These are phyloP conservation scores for Brachypterus glaber DNA, from an alignment of 2,888 invertebrate genomes.

Conservation along the genomic window DNA sequence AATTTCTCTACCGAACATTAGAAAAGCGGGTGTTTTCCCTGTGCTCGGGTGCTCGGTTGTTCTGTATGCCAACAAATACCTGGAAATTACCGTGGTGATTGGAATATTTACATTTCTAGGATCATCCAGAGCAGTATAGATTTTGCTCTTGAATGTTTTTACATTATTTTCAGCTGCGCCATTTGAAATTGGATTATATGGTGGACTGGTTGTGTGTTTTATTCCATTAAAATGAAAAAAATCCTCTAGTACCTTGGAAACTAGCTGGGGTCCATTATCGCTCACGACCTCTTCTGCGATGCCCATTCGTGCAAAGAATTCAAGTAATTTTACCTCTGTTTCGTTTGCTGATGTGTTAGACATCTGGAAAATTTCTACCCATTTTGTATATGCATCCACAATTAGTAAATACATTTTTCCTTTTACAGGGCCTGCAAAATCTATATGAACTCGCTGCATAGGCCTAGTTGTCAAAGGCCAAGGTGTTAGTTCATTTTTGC, in stretches of 20 bases:
- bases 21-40: too few relatives aligned
- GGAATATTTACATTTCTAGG: too few relatives aligned
- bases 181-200: constrained; percentile 10
- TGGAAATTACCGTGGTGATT: too few relatives aligned
- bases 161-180: constrained; percentile 13
- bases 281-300: constrained; percentile 8
- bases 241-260: constrained; percentile 4
- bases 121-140: constrained; percentile 2
- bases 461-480: constrained; percentile 5
- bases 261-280: constrained; percentile 13
- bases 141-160: constrained; percentile 10
- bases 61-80: too few relatives aligned
- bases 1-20: too few relatives aligned
- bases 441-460: constrained; percentile 9
- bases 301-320: constrained; percentile 11
- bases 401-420: constrained; percentile 6
- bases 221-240: constrained; percentile 10
- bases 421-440: constrained; percentile 9
- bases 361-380: constrained; percentile 10
- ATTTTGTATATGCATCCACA: constrained; percentile 8
- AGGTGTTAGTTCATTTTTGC: not conserved
- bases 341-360: constrained; percentile 4
- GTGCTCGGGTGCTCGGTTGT: too few relatives aligned
- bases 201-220: constrained; percentile 8
- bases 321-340: constrained; percentile 1